These are phyloP conservation scores for Drosophila willistoni DNA, from an alignment of 1,140 invertebrate species.

Conservation along the genomic window DNA sequence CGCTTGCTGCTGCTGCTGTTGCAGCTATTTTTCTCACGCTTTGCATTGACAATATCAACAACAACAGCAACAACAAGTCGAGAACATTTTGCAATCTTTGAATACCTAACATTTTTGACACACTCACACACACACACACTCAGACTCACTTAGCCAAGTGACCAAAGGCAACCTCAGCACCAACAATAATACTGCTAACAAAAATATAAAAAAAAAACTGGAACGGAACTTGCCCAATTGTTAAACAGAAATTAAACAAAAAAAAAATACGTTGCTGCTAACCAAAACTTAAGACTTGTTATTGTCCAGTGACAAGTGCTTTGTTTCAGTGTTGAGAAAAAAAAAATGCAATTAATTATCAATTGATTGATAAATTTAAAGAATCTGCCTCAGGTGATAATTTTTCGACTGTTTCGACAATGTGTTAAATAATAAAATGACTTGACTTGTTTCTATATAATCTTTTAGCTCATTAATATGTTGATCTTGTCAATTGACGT, in stretches of 20 bases:
- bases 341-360: too few species aligned
- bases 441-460: too few species aligned
- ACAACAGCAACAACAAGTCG: slow-evolving; percentile 29
- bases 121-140: neutral
- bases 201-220: slow-evolving; percentile 3
- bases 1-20: slow-evolving; percentile 29
- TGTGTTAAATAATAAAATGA: too few species aligned
- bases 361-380: too few species aligned
- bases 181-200: neutral
- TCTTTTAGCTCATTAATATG: too few species aligned
- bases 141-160: neutral
- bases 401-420: too few species aligned
- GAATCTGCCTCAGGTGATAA: too few species aligned
- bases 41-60: slow-evolving; percentile 55
- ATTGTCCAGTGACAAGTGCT: neutral
- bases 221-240: slow-evolving; percentile 21
- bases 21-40: slow-evolving; percentile 46
- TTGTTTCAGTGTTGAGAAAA: too few species aligned
- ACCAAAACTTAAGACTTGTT: neutral
- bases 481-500: too few species aligned
- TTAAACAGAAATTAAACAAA: neutral
- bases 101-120: slow-evolving; percentile 23
- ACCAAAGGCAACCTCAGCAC: slow-evolving; percentile 6
- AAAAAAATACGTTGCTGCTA: neutral
- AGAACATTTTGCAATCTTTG: slow-evolving; percentile 25